Evolutionary conservation across 2,113 vertebrate genomes (phyloP), one percentile per base, ranked within the genome.

Genomic region (Isichthys henryi): DNA sequence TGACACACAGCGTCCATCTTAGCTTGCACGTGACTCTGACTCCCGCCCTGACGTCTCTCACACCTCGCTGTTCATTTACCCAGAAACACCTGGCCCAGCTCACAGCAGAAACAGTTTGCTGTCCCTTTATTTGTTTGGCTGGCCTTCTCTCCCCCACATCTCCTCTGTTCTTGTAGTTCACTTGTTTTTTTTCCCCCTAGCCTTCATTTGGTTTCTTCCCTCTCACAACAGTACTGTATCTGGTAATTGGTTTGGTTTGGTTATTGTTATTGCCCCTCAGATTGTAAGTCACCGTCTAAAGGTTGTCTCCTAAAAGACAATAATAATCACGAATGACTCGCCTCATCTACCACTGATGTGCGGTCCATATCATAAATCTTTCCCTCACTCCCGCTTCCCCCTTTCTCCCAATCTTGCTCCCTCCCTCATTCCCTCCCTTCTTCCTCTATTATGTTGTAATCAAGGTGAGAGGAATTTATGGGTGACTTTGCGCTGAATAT

Each of bases 221-320:
- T 80, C 35, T 19, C 15, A 13, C 74, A 46, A 45, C 82, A 46
- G 9, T 23, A 19, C 35, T 84, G 82, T 84, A 84, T 84, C 82
- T 84, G 45, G 23, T 84, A 48, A 84, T 84, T 84, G 82, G 82
- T 84, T 84, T 46, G 82, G 39, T 84, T 84, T 84, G 82, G 17
- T 84, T 84, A 84, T 84, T 46, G 39, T 84, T 46, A 84, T 84
- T 46, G 82, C 46, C 19, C 21, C 82, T 46, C 45, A n/a, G 82
- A 84, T 21, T 84, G 82, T 48, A 84, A 84, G 82, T 84, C 82
- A 48, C 82, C 82, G 82, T 23, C 82, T 45, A 84, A 84, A 84
- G 82, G 82, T 84, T 48, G 82, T 84, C 45, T 84, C 43, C 82
- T 84, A 46, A 84, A 84, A 84, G 45, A 84, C 39, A 84, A 84